These are phyloP conservation scores for Psix sp. DNA, from an alignment of 1,140 invertebrate species.

Conservation along the genomic window DNA sequence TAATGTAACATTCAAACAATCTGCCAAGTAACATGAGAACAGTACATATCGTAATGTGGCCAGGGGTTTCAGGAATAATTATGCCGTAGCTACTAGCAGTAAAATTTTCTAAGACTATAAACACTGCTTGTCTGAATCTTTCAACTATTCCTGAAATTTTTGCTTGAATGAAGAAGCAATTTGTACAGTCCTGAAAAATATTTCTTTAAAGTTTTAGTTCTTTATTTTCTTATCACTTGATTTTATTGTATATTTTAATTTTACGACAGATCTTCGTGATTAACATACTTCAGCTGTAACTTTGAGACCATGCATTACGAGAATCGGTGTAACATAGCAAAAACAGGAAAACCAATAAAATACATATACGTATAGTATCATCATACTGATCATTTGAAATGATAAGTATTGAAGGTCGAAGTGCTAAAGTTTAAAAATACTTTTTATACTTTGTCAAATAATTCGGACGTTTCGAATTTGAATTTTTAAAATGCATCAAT, in stretches of 20 bases:
- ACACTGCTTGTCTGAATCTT: slow-evolving; percentile 64
- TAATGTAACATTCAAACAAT: slow-evolving; percentile 68
- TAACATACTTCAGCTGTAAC: slow-evolving; percentile 32
- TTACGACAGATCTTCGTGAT: slow-evolving; percentile 1
- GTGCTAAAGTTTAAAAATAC: slow-evolving; percentile 54
- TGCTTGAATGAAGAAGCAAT: slow-evolving; percentile 62
- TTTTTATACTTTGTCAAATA: not conserved
- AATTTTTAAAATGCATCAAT: slow-evolving; percentile 1
- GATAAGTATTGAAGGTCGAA: slow-evolving; percentile 61
- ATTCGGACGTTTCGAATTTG: slow-evolving; percentile 3
- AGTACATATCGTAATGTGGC: slow-evolving; percentile 62
- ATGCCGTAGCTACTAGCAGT: slow-evolving; percentile 65
- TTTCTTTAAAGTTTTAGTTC: not conserved
- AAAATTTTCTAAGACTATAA: slow-evolving; percentile 70
- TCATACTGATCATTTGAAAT: slow-evolving; percentile 60
- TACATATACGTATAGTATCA: slow-evolving; percentile 65
- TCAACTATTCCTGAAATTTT: slow-evolving; percentile 25
- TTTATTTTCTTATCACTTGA: too few relatives aligned
- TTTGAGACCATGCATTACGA: slow-evolving; percentile 57
- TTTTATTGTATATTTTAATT: not conserved
- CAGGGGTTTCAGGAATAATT: slow-evolving; percentile 49
- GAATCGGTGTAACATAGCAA: slow-evolving; percentile 64
- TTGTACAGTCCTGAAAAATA: slow-evolving; percentile 61
- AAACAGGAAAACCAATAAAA: slow-evolving; percentile 71
- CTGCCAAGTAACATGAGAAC: slow-evolving; percentile 68